Base-by-base conservation (phyloP, 2,888 invertebrate genomes). In the Nomada lathburiana region DNA sequence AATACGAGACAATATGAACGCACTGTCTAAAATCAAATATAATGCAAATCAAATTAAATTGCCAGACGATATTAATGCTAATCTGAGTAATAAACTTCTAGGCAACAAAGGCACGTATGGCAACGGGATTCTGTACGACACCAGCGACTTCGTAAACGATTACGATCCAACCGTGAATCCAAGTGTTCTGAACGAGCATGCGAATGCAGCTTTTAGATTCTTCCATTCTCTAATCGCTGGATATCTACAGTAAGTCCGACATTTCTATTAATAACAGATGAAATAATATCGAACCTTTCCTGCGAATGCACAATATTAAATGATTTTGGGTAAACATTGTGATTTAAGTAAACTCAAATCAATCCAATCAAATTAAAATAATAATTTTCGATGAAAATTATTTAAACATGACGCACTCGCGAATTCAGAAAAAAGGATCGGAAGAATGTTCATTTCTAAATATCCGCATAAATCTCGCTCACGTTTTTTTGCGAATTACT, bases 171-270 rank as follows among this genome's bases (percentile, higher is more conserved):
- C 94, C 47, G 96, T 97, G 0, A 95, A 96, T 89, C 96, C 97
- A 0, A 95, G 95, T 9, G 94, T 96, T 0, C 92, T 97, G 69
- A 96, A 96, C 84, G 97, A 96, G 85, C 96, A 97, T 88, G 96
- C 97, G 2, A 96, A 95, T 0, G 96, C 96, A 10, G 97, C 97
- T 9, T 97, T 96, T 92, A 95, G 97, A 94, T 96, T 96, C 90
- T 97, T 97, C 95, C 97, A 97, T 90, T 95, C 96, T 0, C 94
- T 96, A 63, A 96, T 97, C 83, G 95, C 96, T 80, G 97, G 97
- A 84, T 95, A 95, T 88, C 94, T 97, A 73, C 95, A 96, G 97
- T 97, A 94, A 94, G 96, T 64, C 23, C 11, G 10, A 47, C 16
- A 47, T 47, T 47, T 47, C 47, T 47, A 16, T 7, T 7, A 36